Base-by-base conservation (phyloP, 2,797 vertebrate genomes). In the Sebastiscus albofasciatus region DNA sequence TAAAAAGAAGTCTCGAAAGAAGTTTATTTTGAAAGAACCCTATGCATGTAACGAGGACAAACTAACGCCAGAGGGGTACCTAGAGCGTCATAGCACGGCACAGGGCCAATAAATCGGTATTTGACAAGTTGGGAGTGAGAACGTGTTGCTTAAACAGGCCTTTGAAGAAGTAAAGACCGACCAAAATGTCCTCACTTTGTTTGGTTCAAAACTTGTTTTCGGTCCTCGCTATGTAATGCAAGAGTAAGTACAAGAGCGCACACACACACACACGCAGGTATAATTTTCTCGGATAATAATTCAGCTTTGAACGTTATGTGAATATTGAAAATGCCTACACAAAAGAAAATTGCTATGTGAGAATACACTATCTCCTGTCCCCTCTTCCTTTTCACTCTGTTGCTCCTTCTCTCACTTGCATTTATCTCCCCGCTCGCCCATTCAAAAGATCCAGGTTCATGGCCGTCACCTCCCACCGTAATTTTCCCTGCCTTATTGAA, bases 401-500 rank as follows among this genome's bases (percentile, higher is more conserved):
- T 69, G 59, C 78, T 66, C 52, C 13, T n/a, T 77, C 56, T 71
- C 69, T 62, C n/a, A 26, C 39, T 87, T 36, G 16, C 72, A 84
- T 92, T 80, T 81, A 88, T 90, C 87, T 85, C 65, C 60, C 52
- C 2, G 33, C 54, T 75, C 2, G 1, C 56, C 70, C 64, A 82
- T 89, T 89, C 67, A 83, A 86, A 88, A 88, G 83, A 87, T 78
- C 78, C 69, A 77, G 77, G 87, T 85, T 91, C 88, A 82, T 2
- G 59, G 74, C 72, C 89, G 59, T 85, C 91, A 80, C 83, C 85
- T 89, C 77, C 31, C 60, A 64, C 27, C 9, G 83, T 88, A 88
- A 92, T 89, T 89, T 86, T 56, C 67, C 65, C 81, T 36, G 76
- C 80, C 75, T 90, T 86, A 90, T 80, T 92, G 87, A 91, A 92